These are phyloP conservation scores for Sebastes schlegelii DNA, from an alignment of 2,113 vertebrate species.

Conservation along the genomic window DNA sequence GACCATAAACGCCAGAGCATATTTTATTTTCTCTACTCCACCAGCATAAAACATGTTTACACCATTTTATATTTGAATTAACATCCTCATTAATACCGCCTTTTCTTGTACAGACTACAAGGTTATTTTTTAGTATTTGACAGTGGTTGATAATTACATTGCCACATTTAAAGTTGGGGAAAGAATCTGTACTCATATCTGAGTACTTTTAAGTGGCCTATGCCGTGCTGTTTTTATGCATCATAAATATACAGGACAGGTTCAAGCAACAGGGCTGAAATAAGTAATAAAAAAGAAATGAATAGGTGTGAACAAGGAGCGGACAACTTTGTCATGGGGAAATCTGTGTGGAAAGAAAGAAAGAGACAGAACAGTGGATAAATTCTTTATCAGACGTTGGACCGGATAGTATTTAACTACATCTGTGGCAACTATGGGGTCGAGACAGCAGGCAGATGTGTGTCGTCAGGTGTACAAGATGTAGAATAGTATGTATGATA, in stretches of 20 bases:
- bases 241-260: slow-evolving; percentile 43
- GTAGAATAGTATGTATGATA: not conserved
- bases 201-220: slow-evolving; percentile 53
- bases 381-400: too few species aligned
- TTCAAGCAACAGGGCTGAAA: slow-evolving; percentile 42
- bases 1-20: slow-evolving; percentile 9
- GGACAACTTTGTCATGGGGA: slow-evolving; percentile 16
- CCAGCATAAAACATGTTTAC: slow-evolving; percentile 58
- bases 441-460: too few species aligned
- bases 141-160: slow-evolving; percentile 26
- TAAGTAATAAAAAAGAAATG: slow-evolving; percentile 42
- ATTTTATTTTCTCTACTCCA: slow-evolving; percentile 44
- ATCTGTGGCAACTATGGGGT: too few species aligned
- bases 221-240: slow-evolving; percentile 61
- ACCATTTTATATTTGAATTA: slow-evolving; percentile 45
- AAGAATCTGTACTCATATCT: slow-evolving; percentile 30
- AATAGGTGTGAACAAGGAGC: slow-evolving; percentile 36
- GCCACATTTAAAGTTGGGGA: slow-evolving; percentile 16
- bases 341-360: not conserved
- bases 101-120: slow-evolving; percentile 24
- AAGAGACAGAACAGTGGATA: not conserved
- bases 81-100: slow-evolving; percentile 26
- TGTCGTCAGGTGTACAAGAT: too few species aligned
- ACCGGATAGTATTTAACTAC: too few species aligned
- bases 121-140: slow-evolving; percentile 37